Evolutionary conservation across 2,888 invertebrate species (phyloP), one percentile per base, ranked within the genome.

Genomic region (Chymomyza procnemis): DNA sequence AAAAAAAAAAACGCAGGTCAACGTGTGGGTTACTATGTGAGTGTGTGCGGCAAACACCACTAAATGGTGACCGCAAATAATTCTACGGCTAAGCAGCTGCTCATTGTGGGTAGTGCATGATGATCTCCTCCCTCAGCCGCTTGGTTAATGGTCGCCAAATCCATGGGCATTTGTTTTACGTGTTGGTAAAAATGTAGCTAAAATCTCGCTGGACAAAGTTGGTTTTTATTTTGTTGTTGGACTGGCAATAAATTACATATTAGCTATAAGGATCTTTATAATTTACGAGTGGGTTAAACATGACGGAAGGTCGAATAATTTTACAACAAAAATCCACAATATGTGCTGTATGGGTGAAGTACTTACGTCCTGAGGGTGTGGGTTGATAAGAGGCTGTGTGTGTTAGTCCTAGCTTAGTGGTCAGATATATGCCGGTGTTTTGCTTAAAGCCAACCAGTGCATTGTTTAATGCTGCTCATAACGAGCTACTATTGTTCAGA

Each of bases 181-280:
- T 78, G 48, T 69, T 67, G 66, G 16, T 21, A 19, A 52, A 60
- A 48, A 19, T 34, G 26, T 22, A n/a, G 8, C 64, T 66, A 69
- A 74, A 80, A 68, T 75, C 67, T 66, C 48, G 61, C 68, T 58
- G 50, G 48, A 22, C 26, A 4, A 26, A 26, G 21, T 26, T 59
- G 46, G n/a, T 62, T 64, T 61, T 41, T 26, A 2, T 8, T 14
- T 14, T 18, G 26, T 22, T 57, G n/a, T 69, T 64, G 76, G 75
- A 66, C 66, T 30, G 76, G 67, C 73, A 74, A 87, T 86, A 86
- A 86, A 86, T 86, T 83, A 83, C 83, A 78, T 86, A 86, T 86
- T 86, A 87, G 85, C 83, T 79, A 65, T 74, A 80, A 81, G 84
- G 84, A 85, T 86, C 82, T 80, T 66, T 72, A 76, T 85, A 86